Evolutionary conservation across 2,888 invertebrate genomes (phyloP), one percentile per base, ranked within the genome.

Genomic region (Drosophila multiciliata): DNA sequence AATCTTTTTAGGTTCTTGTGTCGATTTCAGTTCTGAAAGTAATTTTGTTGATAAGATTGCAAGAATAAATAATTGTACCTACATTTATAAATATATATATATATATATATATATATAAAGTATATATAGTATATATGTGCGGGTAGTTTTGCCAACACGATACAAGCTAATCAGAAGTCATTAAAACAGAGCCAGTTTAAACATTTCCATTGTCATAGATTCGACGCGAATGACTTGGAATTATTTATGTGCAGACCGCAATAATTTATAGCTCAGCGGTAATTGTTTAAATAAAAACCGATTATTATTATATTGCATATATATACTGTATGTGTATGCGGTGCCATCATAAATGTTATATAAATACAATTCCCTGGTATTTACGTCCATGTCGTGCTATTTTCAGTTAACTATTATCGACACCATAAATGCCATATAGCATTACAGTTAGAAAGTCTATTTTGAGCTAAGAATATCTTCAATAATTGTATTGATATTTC

Each of bases 241-340:
- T 58, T 71, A 83, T 89, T 84, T 89, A 87, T 89, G 87, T 89
- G 77, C 61, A 55, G 68, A 64, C 58, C 68, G 49, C 66, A 61
- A 65, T 66, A 72, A 88, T 83, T 83, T 83, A 83, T 73, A 78
- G 71, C 69, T 70, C 66, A 58, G 78, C 81, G 83, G 75, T 83
- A 83, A 83, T 88, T 83, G 86, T 83, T 88, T 88, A 80, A 84
- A 86, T 86, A 70, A 73, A 68, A 80, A 78, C 87, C 89, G 84
- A 81, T 87, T 83, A 86, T 87, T 83, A 86, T 45, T 66, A 67
- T 57, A 55, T 38, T 54, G 20, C 36, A 54, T 17, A 26, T 7
- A 29, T 29, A 29, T 29, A 29, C 6, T n/a, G n/a, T 29, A 29
- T 50, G n/a, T 5, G 9, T n/a, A 38, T n/a, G 50, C 29, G 67